Evolutionary conservation across 2,888 invertebrate genomes (phyloP), one percentile per base, ranked within the genome.

Genomic region (Euproctis similis): DNA sequence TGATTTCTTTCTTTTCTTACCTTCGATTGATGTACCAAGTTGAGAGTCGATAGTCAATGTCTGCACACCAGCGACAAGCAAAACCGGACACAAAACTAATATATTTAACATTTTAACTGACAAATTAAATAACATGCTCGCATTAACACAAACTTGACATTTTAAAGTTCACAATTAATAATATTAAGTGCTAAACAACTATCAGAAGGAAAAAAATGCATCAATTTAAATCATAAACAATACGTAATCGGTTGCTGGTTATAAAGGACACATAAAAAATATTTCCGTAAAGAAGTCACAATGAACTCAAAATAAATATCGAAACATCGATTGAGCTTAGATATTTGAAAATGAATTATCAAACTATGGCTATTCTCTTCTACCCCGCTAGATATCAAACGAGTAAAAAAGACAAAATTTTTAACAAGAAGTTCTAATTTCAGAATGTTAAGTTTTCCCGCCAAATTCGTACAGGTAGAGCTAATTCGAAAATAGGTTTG

Each of bases 21-120:
- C 84, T 71, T 84, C 84, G 30, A 80, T 50, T 1, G 84, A 82
- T 18, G 84, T 84, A 17, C 84, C 82, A 28, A 84, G 63, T 31
- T 77, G 72, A 0, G 82, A 72, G 39, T 84, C 82, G 9, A 84
- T 82, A 3, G 82, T 80, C 19, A 84, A 29, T 1, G 82, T 81
- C 37, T 75, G 68, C 5, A 76, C 82, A 2, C 61, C 71, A 8
- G 67, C 72, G 1, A 60, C 77, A 12, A 82, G 67, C 44, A 77
- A 42, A 52, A 65, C 71, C 50, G 75, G 78, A 34, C 75, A 78
- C 70, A 75, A 43, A 43, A 69, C 39, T 53, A 77, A 53, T 61
- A 77, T 44, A 26, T 57, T 57, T 27, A 75, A 54, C 81, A 82
- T 82, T 49, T 59, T 76, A 20, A 65, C 39, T n/a, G 60, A 59